Conservation (phyloP, 2,888 invertebrate genomes). For the Eurois occulta region DNA sequence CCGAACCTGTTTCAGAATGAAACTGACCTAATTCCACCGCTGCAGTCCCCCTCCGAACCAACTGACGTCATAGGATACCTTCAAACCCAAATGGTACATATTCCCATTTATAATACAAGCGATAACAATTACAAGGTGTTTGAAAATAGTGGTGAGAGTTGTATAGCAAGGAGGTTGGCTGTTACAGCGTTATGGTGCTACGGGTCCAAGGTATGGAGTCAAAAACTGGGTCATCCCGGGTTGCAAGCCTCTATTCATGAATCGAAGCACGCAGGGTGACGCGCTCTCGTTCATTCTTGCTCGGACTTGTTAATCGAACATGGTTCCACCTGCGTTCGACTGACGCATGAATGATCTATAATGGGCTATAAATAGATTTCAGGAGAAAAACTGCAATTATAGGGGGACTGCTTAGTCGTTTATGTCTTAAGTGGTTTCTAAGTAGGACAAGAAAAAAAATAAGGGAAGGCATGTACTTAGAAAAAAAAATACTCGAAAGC, state of each 20-base stretch:
- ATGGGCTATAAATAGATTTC: conserved; percentile 47
- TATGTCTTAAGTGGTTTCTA: neutral
- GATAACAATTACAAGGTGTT: conserved; percentile 56
- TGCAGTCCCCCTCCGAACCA: conserved; percentile 86
- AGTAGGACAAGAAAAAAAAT: neutral
- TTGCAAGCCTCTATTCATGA: conserved; percentile 92
- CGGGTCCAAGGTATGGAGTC: conserved; percentile 78
- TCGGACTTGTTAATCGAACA: conserved; percentile 80
- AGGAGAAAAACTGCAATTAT: conserved; percentile 11
- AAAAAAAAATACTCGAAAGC: neutral
- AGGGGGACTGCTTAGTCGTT: neutral
- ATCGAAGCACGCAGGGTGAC: conserved; percentile 87
- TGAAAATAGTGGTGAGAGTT: conserved; percentile 61
- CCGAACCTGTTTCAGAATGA: conserved; percentile 92
- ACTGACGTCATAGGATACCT: conserved; percentile 90
- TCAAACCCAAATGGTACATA: conserved; percentile 73
- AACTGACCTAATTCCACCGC: conserved; percentile 91
- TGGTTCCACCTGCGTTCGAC: conserved; percentile 70
- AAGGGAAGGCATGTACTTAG: no score
- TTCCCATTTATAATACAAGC: conserved; percentile 70
- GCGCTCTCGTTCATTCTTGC: conserved; percentile 86
- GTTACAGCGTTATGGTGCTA: conserved; percentile 71
- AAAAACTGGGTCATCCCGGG: conserved; percentile 92
- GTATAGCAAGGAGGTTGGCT: conserved; percentile 44
- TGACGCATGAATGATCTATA: conserved; percentile 74